Evolutionary conservation across 2,888 invertebrate genomes (phyloP).

Genomic region (Endotricha flammealis): DNA sequence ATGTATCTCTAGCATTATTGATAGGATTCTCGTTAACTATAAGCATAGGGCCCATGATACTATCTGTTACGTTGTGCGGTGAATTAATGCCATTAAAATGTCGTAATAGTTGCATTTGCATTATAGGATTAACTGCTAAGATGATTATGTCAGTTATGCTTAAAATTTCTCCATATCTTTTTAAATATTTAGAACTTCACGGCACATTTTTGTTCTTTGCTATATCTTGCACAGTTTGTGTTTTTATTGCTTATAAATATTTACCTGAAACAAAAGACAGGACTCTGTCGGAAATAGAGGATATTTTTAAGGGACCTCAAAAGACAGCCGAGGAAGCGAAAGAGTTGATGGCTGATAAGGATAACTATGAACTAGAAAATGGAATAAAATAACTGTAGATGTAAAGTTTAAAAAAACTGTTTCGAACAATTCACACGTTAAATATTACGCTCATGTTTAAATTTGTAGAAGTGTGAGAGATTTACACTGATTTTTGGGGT

Average conservation of each 20-base stretch:
- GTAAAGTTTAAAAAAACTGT: too few relatives aligned
- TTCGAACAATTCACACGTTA: too few relatives aligned
- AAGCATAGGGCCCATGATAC: conserved; percentile 51
- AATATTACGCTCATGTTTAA: too few relatives aligned
- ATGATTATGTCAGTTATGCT: conserved; percentile 36
- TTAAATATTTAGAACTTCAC: conserved; percentile 34
- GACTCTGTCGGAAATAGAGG: conserved; percentile 13
- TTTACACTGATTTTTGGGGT: too few relatives aligned
- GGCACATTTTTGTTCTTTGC: conserved; percentile 38
- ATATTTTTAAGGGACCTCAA: neutral
- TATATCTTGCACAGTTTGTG: conserved; percentile 18
- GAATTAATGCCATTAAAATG: conserved; percentile 46
- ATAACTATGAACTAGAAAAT: neutral
- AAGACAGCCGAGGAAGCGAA: neutral
- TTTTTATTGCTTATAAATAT: conserved; percentile 18
- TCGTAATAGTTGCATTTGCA: conserved; percentile 37
- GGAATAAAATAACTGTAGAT: too few relatives aligned
- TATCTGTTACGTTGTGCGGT: conserved; percentile 41
- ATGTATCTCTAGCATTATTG: conserved; percentile 36
- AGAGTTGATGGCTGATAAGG: conserved; percentile 2
- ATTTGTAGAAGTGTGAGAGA: too few relatives aligned
- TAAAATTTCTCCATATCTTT: conserved; percentile 43
- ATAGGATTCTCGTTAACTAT: conserved; percentile 43
- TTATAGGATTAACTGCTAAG: conserved; percentile 36
- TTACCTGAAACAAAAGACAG: conserved; percentile 30